These are phyloP conservation scores for Erpobdella octoculata DNA, from an alignment of 2,888 invertebrate species.

Conservation along the genomic window DNA sequence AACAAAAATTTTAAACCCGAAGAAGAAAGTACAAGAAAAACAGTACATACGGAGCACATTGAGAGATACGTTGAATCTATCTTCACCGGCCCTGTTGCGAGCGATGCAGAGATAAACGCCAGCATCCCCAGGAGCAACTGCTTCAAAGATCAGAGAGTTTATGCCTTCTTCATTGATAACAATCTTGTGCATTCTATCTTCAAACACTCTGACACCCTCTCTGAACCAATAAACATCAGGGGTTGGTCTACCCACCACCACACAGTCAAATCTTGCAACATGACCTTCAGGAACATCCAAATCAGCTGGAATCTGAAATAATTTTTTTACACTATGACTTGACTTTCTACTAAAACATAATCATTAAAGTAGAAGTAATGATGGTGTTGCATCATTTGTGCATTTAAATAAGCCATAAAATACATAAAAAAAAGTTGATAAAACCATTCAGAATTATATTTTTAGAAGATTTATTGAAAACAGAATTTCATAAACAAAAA, in stretches of 20 bases:
- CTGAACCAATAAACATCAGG: constrained; percentile 70
- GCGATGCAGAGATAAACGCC: constrained; percentile 85
- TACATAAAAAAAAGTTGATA: not conserved
- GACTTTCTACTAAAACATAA: not conserved
- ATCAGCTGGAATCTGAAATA: constrained; percentile 47
- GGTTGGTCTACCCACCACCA: constrained; percentile 49
- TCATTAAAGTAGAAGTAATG: not conserved
- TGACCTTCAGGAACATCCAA: constrained; percentile 55
- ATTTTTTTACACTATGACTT: not conserved
- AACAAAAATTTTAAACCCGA: too few species aligned
- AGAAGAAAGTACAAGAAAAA: not conserved
- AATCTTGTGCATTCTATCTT: constrained; percentile 67
- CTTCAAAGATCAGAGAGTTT: constrained; percentile 90
- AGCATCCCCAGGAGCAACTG: constrained; percentile 73
- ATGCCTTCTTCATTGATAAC: constrained; percentile 93
- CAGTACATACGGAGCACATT: constrained; percentile 61
- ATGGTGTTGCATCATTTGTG: not conserved
- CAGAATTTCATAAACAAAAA: not conserved
- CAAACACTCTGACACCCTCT: constrained; percentile 68
- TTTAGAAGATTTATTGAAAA: too few species aligned
- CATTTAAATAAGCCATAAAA: not conserved
- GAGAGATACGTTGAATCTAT: constrained; percentile 77
- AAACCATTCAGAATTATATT: too few species aligned
- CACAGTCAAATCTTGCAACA: constrained; percentile 50
- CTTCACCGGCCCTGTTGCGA: constrained; percentile 86